Base-by-base conservation (phyloP, 2,797 vertebrate genomes). In the Takifugu rubripes region DNA sequence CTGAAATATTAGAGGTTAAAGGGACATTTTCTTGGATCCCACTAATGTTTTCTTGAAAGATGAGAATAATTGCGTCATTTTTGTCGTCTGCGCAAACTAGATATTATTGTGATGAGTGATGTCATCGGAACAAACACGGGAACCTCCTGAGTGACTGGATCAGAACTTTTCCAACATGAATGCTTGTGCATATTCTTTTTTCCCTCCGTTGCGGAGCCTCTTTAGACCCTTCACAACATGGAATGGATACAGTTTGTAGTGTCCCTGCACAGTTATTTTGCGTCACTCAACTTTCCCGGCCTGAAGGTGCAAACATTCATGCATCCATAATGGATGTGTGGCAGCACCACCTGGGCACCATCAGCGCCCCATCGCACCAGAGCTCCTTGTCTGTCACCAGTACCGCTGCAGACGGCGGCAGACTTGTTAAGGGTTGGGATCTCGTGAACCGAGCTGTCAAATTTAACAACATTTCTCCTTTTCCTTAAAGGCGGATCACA, bases 401-500 rank as follows among this genome's bases (percentile, higher is more conserved):
- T 75, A 77, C 72, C 70, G 74, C 67, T 76, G 74, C 54, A 52
- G 78, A 84, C 74, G 78, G 83, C 79, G 81, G 83, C 78, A 86
- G 79, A 82, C 79, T 81, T 50, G 78, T 68, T 71, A 65, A 52
- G 80, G 81, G 74, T 61, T 75, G 81, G 71, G 64, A 64, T 61
- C 67, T 74, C 58, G 69, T 60, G 56, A 86, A 88, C 54, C 43
- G 77, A 85, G 79, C 79, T 84, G 83, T 88, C 79, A 83, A 81
- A 85, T 87, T 83, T 85, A 85, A 69, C 86, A 74, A 66, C 66
- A 53, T 82, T 75, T 77, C 60, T 81, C 64, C 61, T 77, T 68
- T 54, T 74, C 67, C 80, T 75, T 75, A 79, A 75, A 74, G 81
- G 60, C 70, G 77, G 79, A 84, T 84, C 77, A 82, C 25, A 45